Base-by-base conservation (phyloP, 2,113 vertebrate genomes). In the Cairina moschata region DNA sequence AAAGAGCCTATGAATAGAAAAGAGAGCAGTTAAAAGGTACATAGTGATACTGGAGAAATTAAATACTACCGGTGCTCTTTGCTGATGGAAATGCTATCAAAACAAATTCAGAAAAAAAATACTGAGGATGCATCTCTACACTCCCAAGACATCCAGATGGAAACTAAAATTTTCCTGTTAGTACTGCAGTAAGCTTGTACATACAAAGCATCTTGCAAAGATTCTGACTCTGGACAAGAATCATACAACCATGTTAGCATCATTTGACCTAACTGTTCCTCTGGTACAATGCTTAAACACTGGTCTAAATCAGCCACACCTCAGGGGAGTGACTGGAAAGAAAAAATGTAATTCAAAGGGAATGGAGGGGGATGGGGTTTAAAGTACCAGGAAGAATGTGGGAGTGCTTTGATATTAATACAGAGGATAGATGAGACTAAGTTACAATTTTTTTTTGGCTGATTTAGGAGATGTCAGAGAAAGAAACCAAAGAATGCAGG, bases 1-100 rank as follows among this genome's bases (percentile, higher is more conserved):
- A 99, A 95, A 99, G 98, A 52, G 99, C 99, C 99, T 99, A 88
- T 31, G 88, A 60, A 93, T n/a, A 56, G 78, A 75, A 96, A 50
- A 89, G 44, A 96, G 13, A 55, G 91, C 20, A 81, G 22, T 40
- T 58, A 44, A 42, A 91, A 79, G 92, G 68, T 18, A 66, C 9
- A 66, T 17, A 78, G 36, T 3, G 65, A 65, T 7, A 36, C 42
- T 4, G 13, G 26, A 86, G 69, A 54, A 75, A 79, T 32, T 0
- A 87, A 90, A 93, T 36, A 46, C 21, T 52, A 56, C 13, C 82
- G 60, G 44, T 54, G 60, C 10, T 86, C 40, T 67, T 54, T 46
- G 50, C 5, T 42, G 36, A 60, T 73, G 38, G 60, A 78, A 96
- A 95, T 22, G 55, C 40, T 6, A 87, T 62, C 56, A 85, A 71